Base-by-base conservation (phyloP, 1,140 invertebrate species). In the Drosophila funebris region DNA sequence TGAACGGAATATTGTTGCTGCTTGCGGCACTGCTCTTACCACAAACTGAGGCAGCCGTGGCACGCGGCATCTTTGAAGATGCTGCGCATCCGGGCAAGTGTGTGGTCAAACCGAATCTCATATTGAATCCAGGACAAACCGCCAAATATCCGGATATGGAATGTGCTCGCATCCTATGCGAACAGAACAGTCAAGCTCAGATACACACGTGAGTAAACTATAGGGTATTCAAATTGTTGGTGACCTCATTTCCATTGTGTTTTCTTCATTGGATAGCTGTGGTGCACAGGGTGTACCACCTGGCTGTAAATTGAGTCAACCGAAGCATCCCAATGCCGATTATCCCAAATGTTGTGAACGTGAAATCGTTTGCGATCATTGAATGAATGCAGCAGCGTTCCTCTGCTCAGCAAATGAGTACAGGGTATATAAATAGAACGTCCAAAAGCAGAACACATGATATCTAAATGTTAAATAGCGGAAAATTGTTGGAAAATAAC, bases 341-440 rank as follows among this genome's bases (percentile, higher is more conserved):
- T 74, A 74, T 56, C 72, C 72, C 1, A 16, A 58, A 0, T 74
- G 72, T 18, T 74, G 72, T 41, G 16, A 63, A 11, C 46, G 29
- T 8, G 0, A 48, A 2, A 43, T 66, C 0, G 11, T 54, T 5
- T 18, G 27, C 27, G 3, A 6, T 14, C 0, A 29, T 4, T 48
- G 22, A 48, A 3, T 13, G n/a, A 9, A 44, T 11, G 9, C n/a
- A 44, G 16, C 41, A 22, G 18, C 2, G n/a, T 24, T 6, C 5
- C 1, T 36, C 1, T 46, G 43, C 44, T 48, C 44, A 14, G 6
- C 11, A 0, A 14, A 48, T 48, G 6, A 27, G 5, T 4, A 27
- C n/a, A 48, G n/a, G 6, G 22, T n/a, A 14, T 16, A 46, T 4
- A 44, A 44, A 44, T 44, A 44, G 41, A 44, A 44, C 18, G 5